phyloP scores from a whole-genome alignment of 2,113 vertebrate species.

The Proterorhinus semilunaris region DNA sequence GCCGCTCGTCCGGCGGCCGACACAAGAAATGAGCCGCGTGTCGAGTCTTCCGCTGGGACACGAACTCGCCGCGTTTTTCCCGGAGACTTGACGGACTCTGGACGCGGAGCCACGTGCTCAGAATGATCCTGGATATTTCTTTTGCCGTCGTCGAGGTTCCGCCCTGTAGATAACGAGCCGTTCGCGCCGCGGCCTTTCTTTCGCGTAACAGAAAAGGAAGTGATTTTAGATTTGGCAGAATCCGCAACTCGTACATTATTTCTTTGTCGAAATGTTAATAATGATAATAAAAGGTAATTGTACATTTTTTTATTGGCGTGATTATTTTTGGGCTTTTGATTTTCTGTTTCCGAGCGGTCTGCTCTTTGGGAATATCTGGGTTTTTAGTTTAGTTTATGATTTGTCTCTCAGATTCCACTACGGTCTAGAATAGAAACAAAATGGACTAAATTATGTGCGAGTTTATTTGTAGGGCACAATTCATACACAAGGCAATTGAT shows the following conservation, averaged over 20 bases:
- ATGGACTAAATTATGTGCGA: too few relatives aligned
- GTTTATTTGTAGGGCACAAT: too few relatives aligned
- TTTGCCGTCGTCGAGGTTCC: conserved; percentile 29
- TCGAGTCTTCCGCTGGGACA: background rate
- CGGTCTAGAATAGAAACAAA: too few relatives aligned
- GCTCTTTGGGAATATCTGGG: too few relatives aligned
- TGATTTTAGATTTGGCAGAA: conserved; percentile 59
- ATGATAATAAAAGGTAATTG: conserved; percentile 67
- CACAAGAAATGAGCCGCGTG: conserved; percentile 60
- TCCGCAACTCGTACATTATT: conserved; percentile 53
- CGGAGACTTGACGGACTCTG: background rate
- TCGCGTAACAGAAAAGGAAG: conserved; percentile 37
- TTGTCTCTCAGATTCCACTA: too few relatives aligned
- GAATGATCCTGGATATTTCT: conserved; percentile 38
- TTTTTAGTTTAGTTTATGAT: too few relatives aligned
- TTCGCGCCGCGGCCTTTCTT: conserved; percentile 66
- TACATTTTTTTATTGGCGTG: conserved; percentile 57
- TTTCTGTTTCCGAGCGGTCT: background rate
- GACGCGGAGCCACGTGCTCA: background rate
- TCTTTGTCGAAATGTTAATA: conserved; percentile 71
- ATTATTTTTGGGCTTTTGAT: background rate
- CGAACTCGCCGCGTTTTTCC: conserved; percentile 14
- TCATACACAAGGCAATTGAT: too few relatives aligned
- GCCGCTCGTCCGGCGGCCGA: conserved; percentile 55
- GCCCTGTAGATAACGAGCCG: conserved; percentile 68